Evolutionary conservation across 2,888 invertebrate genomes (phyloP).

Genomic region (Drosophila ustulata): DNA sequence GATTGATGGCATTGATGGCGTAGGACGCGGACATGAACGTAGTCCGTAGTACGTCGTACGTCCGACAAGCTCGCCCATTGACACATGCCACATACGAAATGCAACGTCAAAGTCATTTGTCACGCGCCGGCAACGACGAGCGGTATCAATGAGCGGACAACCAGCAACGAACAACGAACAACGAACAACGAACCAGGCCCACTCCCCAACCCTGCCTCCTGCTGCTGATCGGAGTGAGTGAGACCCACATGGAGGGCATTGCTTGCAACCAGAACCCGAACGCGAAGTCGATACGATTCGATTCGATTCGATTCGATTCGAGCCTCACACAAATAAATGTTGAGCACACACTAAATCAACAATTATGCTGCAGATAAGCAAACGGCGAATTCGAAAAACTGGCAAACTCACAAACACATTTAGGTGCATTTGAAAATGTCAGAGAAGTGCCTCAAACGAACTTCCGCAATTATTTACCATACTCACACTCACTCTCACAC

Average conservation of each 20-base stretch:
- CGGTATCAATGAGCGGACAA: slow-evolving; percentile 73
- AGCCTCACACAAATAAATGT: slow-evolving; percentile 62
- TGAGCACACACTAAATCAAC: slow-evolving; percentile 78
- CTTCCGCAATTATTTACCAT: slow-evolving; percentile 81
- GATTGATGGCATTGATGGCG: slow-evolving; percentile 62
- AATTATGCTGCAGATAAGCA: slow-evolving; percentile 76
- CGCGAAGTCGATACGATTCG: slow-evolving; percentile 7
- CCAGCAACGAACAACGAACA: slow-evolving; percentile 74
- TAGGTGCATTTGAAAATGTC: slow-evolving; percentile 53
- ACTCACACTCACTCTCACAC: slow-evolving; percentile 41
- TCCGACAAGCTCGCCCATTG: slow-evolving; percentile 54
- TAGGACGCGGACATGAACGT: slow-evolving; percentile 44
- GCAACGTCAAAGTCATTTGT: slow-evolving; percentile 80
- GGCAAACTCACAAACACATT: slow-evolving; percentile 14
- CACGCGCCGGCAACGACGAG: slow-evolving; percentile 67
- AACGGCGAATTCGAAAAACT: slow-evolving; percentile 46
- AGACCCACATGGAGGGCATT: slow-evolving; percentile 17
- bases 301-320: slow-evolving; percentile 11
- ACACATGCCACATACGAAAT: slow-evolving; percentile 64
- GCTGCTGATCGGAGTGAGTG: background rate
- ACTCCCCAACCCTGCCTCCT: background rate
- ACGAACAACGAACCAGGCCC: slow-evolving; percentile 70
- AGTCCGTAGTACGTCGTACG: slow-evolving; percentile 4
- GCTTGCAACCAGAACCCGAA: slow-evolving; percentile 6
- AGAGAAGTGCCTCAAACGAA: slow-evolving; percentile 59